A percentile compares a stretch with the other conserved stretches of the same genome.
These are phyloP conservation scores for Rutilus rutilus DNA, from an alignment of 2,113 vertebrate species.

Conservation along the genomic window DNA sequence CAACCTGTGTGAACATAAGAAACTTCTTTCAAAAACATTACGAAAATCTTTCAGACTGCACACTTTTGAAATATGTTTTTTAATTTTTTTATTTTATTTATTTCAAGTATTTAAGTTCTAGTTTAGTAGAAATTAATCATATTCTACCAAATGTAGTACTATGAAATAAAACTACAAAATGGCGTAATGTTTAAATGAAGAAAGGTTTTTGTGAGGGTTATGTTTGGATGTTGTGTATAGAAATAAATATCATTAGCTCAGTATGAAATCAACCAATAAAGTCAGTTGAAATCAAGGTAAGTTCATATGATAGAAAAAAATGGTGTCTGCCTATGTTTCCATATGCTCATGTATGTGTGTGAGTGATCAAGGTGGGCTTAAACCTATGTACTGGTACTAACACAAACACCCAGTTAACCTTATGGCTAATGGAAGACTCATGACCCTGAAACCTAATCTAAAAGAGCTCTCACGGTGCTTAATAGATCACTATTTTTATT, in stretches of 20 bases:
- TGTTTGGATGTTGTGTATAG: not conserved
- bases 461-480: constrained; percentile 64
- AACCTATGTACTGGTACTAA: constrained; percentile 58
- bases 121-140: not conserved
- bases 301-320: not conserved
- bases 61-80: too few relatives aligned
- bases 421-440: constrained; percentile 71
- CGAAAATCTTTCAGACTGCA: too few relatives aligned
- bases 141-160: not conserved
- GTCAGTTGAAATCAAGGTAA: not conserved
- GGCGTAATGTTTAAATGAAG: not conserved
- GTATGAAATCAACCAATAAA: not conserved
- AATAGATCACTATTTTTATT: constrained; percentile 72
- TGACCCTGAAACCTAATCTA: constrained; percentile 70
- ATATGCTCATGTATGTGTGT: constrained; percentile 31
- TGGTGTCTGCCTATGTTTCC: not conserved
- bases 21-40: not conserved
- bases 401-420: constrained; percentile 58
- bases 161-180: not conserved
- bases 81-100: too few relatives aligned
- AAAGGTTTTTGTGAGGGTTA: not conserved
- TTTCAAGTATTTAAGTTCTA: not conserved
- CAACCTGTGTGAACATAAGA: not conserved
- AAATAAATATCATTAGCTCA: not conserved
- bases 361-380: constrained; percentile 45